Percentiles rank a stretch among this genome's conserved stretches.
These are phyloP conservation scores for Eristalis intricaria DNA, from an alignment of 2,888 invertebrate genomes.

Conservation along the genomic window DNA sequence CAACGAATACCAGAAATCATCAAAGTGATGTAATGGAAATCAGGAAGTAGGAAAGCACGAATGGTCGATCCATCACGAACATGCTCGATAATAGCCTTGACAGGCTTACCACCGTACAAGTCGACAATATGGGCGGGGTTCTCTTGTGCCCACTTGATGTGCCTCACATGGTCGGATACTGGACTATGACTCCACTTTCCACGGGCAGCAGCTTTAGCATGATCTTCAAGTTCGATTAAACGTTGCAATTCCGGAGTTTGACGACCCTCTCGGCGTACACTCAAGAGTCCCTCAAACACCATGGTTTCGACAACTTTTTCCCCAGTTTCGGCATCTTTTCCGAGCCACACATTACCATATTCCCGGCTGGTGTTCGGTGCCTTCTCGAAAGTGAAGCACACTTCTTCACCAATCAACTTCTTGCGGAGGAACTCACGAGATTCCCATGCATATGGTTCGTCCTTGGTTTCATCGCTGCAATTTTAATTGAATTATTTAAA, in stretches of 20 bases:
- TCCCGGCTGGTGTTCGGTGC: slow-evolving; percentile 91
- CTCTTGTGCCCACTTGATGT: slow-evolving; percentile 94
- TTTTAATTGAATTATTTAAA: slow-evolving; percentile 21
- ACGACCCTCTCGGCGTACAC: slow-evolving; percentile 87
- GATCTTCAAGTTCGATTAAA: slow-evolving; percentile 93
- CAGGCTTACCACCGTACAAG: slow-evolving; percentile 91
- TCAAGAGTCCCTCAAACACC: slow-evolving; percentile 94
- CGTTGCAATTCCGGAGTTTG: slow-evolving; percentile 86
- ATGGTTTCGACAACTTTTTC: slow-evolving; percentile 95
- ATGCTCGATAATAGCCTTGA: slow-evolving; percentile 97
- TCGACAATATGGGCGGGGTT: slow-evolving; percentile 92
- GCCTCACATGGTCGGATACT: slow-evolving; percentile 88
- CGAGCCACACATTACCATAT: slow-evolving; percentile 93
- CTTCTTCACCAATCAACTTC: slow-evolving; percentile 94
- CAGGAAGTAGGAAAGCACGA: slow-evolving; percentile 94
- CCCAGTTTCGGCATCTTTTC: slow-evolving; percentile 89
- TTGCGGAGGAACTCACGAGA: slow-evolving; percentile 96
- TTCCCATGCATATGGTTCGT: slow-evolving; percentile 99
- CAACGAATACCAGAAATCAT: slow-evolving; percentile 97
- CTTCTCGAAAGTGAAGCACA: slow-evolving; percentile 92
- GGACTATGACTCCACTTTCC: slow-evolving; percentile 87
- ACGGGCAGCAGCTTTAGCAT: slow-evolving; percentile 92
- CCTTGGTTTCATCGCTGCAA: slow-evolving; percentile 87
- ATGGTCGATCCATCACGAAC: slow-evolving; percentile 98
- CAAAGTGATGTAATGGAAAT: slow-evolving; percentile 94